phyloP scores from a whole-genome alignment of 2,113 vertebrate species.

The Protomyctophum bolini region DNA sequence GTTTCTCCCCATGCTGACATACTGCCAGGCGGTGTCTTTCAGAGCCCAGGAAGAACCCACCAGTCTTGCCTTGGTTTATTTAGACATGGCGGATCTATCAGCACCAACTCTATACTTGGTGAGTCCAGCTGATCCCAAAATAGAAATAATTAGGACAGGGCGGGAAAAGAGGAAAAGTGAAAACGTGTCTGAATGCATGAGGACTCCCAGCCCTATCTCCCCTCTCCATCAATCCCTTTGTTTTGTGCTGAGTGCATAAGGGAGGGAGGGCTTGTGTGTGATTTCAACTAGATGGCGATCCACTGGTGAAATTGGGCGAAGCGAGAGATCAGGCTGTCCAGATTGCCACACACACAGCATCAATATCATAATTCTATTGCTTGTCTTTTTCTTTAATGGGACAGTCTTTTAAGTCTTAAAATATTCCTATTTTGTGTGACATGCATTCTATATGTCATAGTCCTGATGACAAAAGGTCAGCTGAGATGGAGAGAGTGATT shows the following conservation, averaged over 20 bases:
- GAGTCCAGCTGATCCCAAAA: constrained; percentile 61
- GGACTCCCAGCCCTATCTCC: constrained; percentile 44
- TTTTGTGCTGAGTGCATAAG: constrained; percentile 53
- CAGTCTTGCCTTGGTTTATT: constrained; percentile 67
- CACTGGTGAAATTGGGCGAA: constrained; percentile 58
- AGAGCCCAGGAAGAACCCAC: constrained; percentile 29
- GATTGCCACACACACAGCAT: constrained; percentile 64
- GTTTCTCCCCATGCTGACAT: constrained; percentile 68
- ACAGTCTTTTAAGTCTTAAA: too few relatives aligned
- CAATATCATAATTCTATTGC: constrained; percentile 24
- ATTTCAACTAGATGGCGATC: constrained; percentile 58
- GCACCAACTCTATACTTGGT: constrained; percentile 74
- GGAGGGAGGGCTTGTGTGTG: constrained; percentile 39
- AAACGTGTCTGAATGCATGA: constrained; percentile 74
- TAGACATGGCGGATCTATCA: constrained; percentile 74
- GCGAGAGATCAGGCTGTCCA: constrained; percentile 44
- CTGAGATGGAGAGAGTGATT: too few relatives aligned
- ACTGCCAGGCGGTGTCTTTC: constrained; percentile 46
- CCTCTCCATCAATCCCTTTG: constrained; percentile 45
- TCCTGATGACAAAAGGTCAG: too few relatives aligned
- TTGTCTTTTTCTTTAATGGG: constrained; percentile 21
- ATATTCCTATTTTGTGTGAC: too few relatives aligned
- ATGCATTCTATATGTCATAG: too few relatives aligned
- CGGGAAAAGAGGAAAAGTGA: constrained; percentile 77
- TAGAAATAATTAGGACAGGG: constrained; percentile 80